Evolutionary conservation across 2,797 vertebrate genomes (phyloP).

Genomic region (Otolemur crassicaudatus): DNA sequence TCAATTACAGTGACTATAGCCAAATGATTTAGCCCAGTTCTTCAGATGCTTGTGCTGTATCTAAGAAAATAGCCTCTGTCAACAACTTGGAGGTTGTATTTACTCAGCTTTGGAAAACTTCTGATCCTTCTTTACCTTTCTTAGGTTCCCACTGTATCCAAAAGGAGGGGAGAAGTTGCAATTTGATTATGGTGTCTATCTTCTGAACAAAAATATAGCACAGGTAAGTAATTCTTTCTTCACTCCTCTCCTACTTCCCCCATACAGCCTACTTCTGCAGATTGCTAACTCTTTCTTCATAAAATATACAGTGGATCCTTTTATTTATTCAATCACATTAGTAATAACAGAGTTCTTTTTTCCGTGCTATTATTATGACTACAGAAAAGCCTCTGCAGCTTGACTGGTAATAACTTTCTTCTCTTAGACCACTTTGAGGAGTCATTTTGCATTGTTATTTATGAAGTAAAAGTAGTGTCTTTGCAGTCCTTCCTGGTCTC

Average conservation of each 20-base stretch:
- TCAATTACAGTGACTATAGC: neutral
- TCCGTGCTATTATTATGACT: slow-evolving; percentile 13
- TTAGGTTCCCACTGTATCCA: slow-evolving; percentile 96
- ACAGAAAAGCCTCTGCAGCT: neutral
- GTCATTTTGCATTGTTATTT: slow-evolving; percentile 51
- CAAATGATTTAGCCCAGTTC: neutral
- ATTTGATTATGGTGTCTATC: slow-evolving; percentile 98
- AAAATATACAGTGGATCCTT: neutral
- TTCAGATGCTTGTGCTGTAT: neutral
- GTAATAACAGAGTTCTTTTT: neutral
- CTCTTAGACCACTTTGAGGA: neutral
- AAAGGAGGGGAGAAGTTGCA: slow-evolving; percentile 97
- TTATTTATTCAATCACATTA: neutral
- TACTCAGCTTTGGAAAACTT: slow-evolving; percentile 53
- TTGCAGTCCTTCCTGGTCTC: slow-evolving; percentile 38
- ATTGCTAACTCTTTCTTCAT: neutral
- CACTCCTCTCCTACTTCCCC: neutral
- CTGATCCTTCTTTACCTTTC: slow-evolving; percentile 52
- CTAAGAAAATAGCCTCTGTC: slow-evolving; percentile 1
- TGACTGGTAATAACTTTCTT: slow-evolving; percentile 18
- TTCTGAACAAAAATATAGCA: slow-evolving; percentile 99
- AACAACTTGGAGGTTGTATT: slow-evolving; percentile 13
- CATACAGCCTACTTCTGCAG: neutral
- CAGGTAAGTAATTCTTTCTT: slow-evolving; percentile 91
- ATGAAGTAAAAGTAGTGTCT: slow-evolving; percentile 50